Evolutionary conservation across 2,797 vertebrate genomes (phyloP).

Genomic region (Allenopithecus nigroviridis): DNA sequence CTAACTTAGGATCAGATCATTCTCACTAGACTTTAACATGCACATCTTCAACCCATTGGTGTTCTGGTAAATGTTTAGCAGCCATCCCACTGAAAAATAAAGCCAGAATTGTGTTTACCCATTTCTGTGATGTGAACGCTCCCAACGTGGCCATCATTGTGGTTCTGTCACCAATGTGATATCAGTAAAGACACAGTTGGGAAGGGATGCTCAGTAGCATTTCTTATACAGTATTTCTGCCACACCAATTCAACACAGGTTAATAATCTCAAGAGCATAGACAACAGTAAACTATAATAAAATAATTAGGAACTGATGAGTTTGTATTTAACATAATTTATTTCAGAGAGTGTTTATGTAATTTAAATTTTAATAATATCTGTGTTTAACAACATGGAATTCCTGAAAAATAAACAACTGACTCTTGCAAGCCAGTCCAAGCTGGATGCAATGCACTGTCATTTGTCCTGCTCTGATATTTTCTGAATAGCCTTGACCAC

Average conservation of each 20-base stretch:
- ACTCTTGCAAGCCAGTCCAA: not conserved
- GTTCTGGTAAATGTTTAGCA: not conserved
- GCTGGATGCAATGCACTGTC: not conserved
- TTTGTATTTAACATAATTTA: not conserved
- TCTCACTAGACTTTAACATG: not conserved
- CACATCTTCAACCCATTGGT: not conserved
- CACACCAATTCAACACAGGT: not conserved
- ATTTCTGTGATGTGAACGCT: not conserved
- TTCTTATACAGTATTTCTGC: not conserved
- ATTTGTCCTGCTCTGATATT: not conserved
- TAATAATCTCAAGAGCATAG: not conserved
- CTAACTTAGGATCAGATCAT: not conserved
- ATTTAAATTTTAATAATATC: not conserved
- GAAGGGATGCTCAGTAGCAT: not conserved
- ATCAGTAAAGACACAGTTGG: not conserved
- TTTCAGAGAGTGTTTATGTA: not conserved
- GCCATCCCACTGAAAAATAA: not conserved
- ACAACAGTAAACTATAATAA: not conserved
- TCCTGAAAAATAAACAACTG: not conserved
- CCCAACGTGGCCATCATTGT: not conserved
- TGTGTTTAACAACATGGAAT: not conserved
- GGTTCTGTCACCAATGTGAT: not conserved
- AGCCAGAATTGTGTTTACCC: not conserved
- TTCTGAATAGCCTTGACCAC: not conserved
- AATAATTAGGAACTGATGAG: not conserved